Base-by-base conservation (phyloP, 2,797 vertebrate species). In the Tapera naevia region DNA sequence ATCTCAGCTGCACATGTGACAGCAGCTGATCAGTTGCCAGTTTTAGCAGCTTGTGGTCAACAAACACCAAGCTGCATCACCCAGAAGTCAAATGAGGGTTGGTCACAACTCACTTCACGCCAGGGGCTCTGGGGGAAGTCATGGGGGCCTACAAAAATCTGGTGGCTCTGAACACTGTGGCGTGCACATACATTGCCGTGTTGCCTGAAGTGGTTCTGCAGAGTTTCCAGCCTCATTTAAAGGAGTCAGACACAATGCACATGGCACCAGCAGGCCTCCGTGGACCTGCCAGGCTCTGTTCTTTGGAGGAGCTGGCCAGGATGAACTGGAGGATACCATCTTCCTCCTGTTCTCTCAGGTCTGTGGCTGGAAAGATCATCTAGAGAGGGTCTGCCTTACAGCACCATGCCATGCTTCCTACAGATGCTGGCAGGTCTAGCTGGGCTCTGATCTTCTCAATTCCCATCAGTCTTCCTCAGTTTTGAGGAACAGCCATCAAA, bases 41-140 rank as follows among this genome's bases (percentile, higher is more conserved):
- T 95, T 95, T 96, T 91, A 87, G 83, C 32, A 89, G 91, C 41
- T 94, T 87, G 75, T 88, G 89, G 94, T 93, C 22, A 22, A 90
- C 88, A 95, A 94, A 94, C 76, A 74, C 93, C 83, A 75, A 89
- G 74, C 62, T 89, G 86, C 30, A 9, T 91, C 91, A 84, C 62
- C 73, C 79, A 58, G 75, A 89, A 95, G 66, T 64, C 57, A 96
- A 95, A 95, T 32, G 64, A 96, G 82, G 73, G 86, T 87, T 8
- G 17, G 80, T 96, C 80, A 89, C 67, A 78, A 71, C 70, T 94
- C 32, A 1, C 25, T 93, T 79, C 73, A 53, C 5, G 2, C 35
- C 70, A 81, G n/a, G 1, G 0, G 83, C 65, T 86, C 72, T 2
- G 3, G 32, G 4, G 65, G 39, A 37, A 70, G 30, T 0, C 0